Conservation (phyloP, 2,113 vertebrate species). For the Bubo scandiacus region DNA sequence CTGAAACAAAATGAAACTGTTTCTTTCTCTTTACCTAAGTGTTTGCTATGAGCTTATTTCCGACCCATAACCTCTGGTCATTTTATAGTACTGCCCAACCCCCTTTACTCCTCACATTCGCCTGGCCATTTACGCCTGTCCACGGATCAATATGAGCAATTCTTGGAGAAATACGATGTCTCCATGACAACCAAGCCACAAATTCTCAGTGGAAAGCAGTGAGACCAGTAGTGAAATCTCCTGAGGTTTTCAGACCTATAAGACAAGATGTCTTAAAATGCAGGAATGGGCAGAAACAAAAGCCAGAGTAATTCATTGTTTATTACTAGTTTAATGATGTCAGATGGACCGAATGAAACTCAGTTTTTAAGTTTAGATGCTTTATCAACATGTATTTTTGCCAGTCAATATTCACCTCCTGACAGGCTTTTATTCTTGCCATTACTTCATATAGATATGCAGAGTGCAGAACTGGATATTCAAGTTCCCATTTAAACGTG, state of each 20-base stretch:
- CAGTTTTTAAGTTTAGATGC: constrained; percentile 68
- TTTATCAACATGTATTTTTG: constrained; percentile 57
- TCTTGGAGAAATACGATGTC: constrained; percentile 97
- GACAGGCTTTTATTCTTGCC: neutral
- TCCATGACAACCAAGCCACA: constrained; percentile 96
- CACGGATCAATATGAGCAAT: constrained; percentile 98
- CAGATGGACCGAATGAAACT: constrained; percentile 58
- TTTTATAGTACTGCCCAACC: constrained; percentile 78
- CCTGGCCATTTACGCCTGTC: constrained; percentile 93
- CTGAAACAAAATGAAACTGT: constrained; percentile 75
- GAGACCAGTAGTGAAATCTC: constrained; percentile 83
- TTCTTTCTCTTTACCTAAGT: constrained; percentile 79
- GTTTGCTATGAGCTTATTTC: constrained; percentile 80
- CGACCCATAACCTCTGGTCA: constrained; percentile 80
- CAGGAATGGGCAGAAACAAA: constrained; percentile 78
- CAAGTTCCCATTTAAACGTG: neutral
- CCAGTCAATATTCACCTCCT: constrained; percentile 45
- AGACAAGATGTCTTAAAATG: constrained; percentile 83
- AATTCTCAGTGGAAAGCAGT: constrained; percentile 87
- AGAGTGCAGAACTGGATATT: neutral
- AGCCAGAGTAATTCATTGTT: constrained; percentile 78
- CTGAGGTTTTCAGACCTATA: constrained; percentile 80
- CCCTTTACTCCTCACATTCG: constrained; percentile 87
- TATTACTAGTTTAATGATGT: constrained; percentile 78
- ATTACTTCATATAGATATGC: neutral